Base-by-base conservation (phyloP, 2,888 invertebrate genomes). In the Colletes collaris region DNA sequence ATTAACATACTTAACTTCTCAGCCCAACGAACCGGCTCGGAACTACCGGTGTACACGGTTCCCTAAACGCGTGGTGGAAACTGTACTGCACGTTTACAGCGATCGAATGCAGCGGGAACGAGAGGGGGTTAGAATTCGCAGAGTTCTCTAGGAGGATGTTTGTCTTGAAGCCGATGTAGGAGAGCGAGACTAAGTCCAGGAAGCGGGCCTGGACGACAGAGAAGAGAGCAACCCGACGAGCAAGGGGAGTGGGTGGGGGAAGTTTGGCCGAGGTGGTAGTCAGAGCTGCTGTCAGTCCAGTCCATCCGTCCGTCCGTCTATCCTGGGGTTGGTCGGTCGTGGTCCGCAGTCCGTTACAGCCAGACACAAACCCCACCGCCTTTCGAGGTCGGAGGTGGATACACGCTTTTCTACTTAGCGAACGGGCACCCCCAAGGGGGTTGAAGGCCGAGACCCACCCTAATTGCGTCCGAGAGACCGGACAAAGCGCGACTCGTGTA, bases 401-500 rank as follows among this genome's bases (percentile, higher is more conserved):
- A 92, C 93, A 93, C 92, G 93, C 92, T 93, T 93, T 93, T 93
- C 93, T 93, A 93, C 93, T 93, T 93, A 92, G 90, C 90, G 87
- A 88, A 82, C 89, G 88, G 87, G 87, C 89, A 85, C 89, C 90
- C 90, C 89, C 86, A 88, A 88, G 90, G 91, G 91, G 89, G 85
- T 87, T 87, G 87, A 88, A 90, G 86, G 84, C 87, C 87, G 89
- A 90, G 91, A 90, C 92, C 92, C 92, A 92, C 92, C 93, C 93
- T 93, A 93, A 93, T 93, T 93, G 92, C 92, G 92, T 92, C 92
- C 93, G 92, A 92, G 92, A 91, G 92, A 93, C 89, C 88, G 92
- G 93, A 93, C 92, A 92, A 93, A 92, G 92, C 92, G 92, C 90
- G 87, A 86, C 90, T 88, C 92, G 91, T 92, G 89, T 91, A 90